A percentile compares a stretch with the other conserved stretches of the same genome.
phyloP scores from a whole-genome alignment of 2,888 invertebrate genomes.

The Lithodes maja region DNA sequence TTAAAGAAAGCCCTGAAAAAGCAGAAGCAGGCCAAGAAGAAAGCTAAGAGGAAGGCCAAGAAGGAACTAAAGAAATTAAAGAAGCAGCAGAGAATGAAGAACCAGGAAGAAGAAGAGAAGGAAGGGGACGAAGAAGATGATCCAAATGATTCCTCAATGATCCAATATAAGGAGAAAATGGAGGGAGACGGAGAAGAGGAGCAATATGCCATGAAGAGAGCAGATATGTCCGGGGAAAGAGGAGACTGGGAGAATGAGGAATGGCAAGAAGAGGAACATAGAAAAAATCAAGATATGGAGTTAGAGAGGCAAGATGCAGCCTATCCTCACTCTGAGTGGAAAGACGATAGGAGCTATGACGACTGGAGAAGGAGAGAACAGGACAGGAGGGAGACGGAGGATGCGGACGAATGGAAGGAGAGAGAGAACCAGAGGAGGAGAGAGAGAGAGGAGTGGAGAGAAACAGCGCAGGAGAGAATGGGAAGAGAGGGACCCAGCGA shows the following conservation, averaged over 20 bases:
- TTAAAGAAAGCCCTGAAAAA: constrained; percentile 38
- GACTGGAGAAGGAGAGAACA: background rate
- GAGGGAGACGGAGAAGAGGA: constrained; percentile 5
- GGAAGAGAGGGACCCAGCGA: constrained; percentile 4
- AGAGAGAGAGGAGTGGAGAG: constrained; percentile 11
- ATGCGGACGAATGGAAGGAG: background rate
- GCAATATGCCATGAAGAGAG: background rate
- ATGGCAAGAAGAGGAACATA: background rate
- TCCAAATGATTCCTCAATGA: background rate
- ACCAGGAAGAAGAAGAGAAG: background rate
- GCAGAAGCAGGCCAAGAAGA: constrained; percentile 29
- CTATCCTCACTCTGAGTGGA: background rate
- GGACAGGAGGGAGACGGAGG: background rate
- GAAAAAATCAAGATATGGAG: too few species aligned
- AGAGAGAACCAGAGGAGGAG: background rate
- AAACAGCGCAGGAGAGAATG: background rate
- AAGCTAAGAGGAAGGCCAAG: constrained; percentile 8
- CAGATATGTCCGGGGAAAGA: background rate
- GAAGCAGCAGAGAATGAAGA: constrained; percentile 1
- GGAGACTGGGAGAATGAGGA: constrained; percentile 3
- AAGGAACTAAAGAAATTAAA: background rate
- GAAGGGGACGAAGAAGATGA: background rate
- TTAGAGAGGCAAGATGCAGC: background rate
- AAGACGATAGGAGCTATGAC: background rate
- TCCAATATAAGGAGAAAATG: background rate